Base-by-base conservation (phyloP, 2,888 invertebrate species). In the Agapostemon virescens region DNA sequence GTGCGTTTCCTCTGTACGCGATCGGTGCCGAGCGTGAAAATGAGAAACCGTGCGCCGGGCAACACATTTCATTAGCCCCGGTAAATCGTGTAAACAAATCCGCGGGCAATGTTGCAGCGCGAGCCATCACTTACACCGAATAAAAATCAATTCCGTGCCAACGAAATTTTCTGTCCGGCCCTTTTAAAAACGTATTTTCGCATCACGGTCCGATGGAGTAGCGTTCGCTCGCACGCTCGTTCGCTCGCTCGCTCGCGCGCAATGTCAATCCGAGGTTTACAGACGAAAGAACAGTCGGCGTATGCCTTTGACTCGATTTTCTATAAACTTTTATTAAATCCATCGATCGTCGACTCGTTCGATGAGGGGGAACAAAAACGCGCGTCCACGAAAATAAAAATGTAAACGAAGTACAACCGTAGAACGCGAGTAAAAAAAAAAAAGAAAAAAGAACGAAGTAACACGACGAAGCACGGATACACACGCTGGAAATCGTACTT, bases 241-340 rank as follows among this genome's bases (percentile, higher is more conserved):
- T 9, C 9, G 38, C 11, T 0, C n/a, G 9, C 9, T 2, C 49
- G 49, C 1, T 2, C n/a, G n/a, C n/a, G n/a, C n/a, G 17, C 55
- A 30, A 55, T 55, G 55, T 55, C 70, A 74, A 79, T 67, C 71
- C 74, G 66, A 15, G 49, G 38, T n/a, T 36, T 68, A 38, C 67
- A 55, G 30, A 23, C 42, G 63, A 36, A 73, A 71, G 26, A 52
- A 63, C 66, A 23, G 52, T 23, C 64, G 30, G 33, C 26, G 61
- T 33, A 52, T 33, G 69, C 69, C 69, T 84, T 81, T 83, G 79
- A 70, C 77, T 73, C 74, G 58, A 40, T 74, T 78, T 69, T 40
- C 84, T 40, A 45, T 69, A 83, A 85, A 82, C 81, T 83, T 83
- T 86, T 83, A 83, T 85, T 77, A 82, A 87, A 83, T 74, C 79